A percentile compares a stretch with the other conserved stretches of the same genome.
These are phyloP conservation scores for Varanus salvator DNA, from an alignment of 2,113 vertebrate genomes.

Conservation along the genomic window DNA sequence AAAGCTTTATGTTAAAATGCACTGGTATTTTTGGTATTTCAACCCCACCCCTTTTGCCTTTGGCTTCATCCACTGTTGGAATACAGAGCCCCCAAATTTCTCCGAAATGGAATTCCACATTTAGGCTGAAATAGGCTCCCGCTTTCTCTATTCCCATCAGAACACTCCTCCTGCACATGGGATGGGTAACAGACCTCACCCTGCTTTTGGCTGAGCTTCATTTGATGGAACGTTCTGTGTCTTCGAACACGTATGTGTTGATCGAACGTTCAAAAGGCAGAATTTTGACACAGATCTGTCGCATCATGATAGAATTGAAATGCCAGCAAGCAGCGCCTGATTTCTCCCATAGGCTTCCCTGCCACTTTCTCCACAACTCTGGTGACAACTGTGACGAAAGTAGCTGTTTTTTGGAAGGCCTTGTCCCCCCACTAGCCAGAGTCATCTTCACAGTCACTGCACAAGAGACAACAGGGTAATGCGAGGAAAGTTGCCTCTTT, in stretches of 20 bases:
- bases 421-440: not conserved
- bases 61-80: too few species aligned
- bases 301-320: not conserved
- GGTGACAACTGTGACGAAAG: not conserved
- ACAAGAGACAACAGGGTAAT: accelerated
- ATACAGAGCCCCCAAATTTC: too few species aligned
- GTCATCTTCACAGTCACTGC: conserved; percentile 35
- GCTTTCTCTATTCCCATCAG: too few species aligned
- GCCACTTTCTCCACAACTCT: not conserved
- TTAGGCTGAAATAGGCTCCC: too few species aligned
- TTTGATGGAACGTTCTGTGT: not conserved
- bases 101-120: too few species aligned
- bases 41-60: too few species aligned
- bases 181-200: too few species aligned
- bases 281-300: not conserved
- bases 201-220: not conserved
- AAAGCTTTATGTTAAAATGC: too few species aligned
- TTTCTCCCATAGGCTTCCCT: not conserved
- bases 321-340: not conserved
- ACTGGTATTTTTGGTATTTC: too few species aligned
- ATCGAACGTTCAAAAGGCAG: not conserved
- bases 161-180: not conserved
- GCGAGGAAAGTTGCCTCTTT: not conserved
- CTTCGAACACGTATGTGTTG: not conserved
- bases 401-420: conserved; percentile 18